Base-by-base conservation (phyloP, 2,888 invertebrate genomes). In the Orthosia incerta region DNA sequence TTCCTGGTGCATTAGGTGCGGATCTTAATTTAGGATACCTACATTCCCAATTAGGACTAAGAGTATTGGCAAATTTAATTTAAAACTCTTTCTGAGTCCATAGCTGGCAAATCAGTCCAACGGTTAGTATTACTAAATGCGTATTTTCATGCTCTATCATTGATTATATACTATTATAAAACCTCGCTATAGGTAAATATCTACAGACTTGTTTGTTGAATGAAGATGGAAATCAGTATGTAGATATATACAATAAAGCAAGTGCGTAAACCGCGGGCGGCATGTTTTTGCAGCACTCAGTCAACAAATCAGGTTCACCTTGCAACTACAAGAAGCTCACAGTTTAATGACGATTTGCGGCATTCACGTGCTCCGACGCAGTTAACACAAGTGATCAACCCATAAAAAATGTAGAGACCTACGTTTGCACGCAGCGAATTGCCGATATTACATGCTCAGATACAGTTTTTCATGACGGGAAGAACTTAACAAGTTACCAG, bases 261-360 rank as follows among this genome's bases (percentile, higher is more conserved):
- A 53, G 31, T 45, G 39, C 18, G 56, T 60, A 66, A 67, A 69
- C 72, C 57, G 68, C 71, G 65, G 26, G 39, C 18, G 64, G 74
- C 60, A 70, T 74, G 60, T 76, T 80, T 86, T 76, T 77, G 76
- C 71, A 71, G 50, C 60, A 76, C 23, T 69, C 46, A 26, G 64
- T 55, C 57, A 56, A 45, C 57, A 66, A 82, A 80, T 75, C 75
- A 79, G 53, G 86, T 86, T 87, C 71, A 84, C 86, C 86, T 87
- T 86, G 79, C 71, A 69, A 26, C 56, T 67, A 75, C n/a, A 50
- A 68, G 81, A 63, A 75, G 61, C 74, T 79, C 72, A 26, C 18
- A 56, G 55, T 57, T 65, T 67, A 46, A 31, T 71, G 71, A 74
- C 68, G 68, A 69, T 74, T 60, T 48, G 26, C 26, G 45, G 20